Evolutionary conservation across 2,113 vertebrate species (phyloP).

Genomic region (Vanacampus margaritifer): DNA sequence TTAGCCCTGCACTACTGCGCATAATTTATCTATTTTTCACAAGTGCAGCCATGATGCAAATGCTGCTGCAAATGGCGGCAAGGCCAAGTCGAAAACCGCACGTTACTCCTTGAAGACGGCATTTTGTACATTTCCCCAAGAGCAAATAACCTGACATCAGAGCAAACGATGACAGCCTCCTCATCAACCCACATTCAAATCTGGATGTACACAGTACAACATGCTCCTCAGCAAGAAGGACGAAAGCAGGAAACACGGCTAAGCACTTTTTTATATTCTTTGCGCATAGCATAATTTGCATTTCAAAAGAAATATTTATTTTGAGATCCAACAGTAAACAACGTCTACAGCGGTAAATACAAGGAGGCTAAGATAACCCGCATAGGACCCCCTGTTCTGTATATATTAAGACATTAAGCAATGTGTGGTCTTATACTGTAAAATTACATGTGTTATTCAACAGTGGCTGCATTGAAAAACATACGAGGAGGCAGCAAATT

Average conservation of each 20-base stretch:
- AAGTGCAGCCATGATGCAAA: conserved; percentile 30
- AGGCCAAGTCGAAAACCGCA: not conserved
- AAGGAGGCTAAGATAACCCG: conserved; percentile 15
- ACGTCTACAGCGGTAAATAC: conserved; percentile 20
- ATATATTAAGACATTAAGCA: conserved; percentile 19
- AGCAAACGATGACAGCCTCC: conserved; percentile 18
- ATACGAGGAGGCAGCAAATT: conserved; percentile 2
- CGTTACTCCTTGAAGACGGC: not conserved
- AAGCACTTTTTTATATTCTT: conserved; percentile 11
- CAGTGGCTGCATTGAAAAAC: conserved; percentile 3
- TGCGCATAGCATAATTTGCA: conserved; percentile 42
- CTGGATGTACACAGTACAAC: conserved; percentile 10
- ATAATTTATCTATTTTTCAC: conserved; percentile 30
- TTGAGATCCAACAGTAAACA: conserved; percentile 38
- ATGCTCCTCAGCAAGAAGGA: conserved; percentile 14
- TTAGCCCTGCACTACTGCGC: not conserved
- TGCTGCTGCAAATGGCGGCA: conserved; percentile 5
- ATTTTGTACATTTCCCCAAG: conserved; percentile 3
- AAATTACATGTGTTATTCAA: conserved; percentile 18
- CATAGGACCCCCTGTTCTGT: not conserved
- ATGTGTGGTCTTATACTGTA: not conserved
- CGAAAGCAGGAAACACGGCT: conserved; percentile 5
- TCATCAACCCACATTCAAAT: conserved; percentile 18
- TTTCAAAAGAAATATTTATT: conserved; percentile 56
- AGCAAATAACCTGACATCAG: conserved; percentile 21